A percentile compares a stretch with the other conserved stretches of the same genome.
Evolutionary conservation across 2,113 vertebrate genomes (phyloP).

Genomic region (Ursus arctos): DNA sequence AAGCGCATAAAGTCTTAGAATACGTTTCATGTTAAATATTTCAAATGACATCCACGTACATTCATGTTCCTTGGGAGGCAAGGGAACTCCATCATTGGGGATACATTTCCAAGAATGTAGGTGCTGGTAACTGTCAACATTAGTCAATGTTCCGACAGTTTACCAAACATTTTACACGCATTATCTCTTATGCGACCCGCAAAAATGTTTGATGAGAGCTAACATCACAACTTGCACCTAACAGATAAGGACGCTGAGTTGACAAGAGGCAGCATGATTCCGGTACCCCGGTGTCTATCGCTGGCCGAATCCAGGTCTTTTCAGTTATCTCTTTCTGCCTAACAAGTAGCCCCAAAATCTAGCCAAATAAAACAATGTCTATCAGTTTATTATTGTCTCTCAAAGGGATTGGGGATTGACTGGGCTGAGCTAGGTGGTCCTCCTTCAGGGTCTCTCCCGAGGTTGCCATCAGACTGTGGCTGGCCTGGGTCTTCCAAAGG

Average conservation of each 20-base stretch:
- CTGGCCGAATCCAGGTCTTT: neutral
- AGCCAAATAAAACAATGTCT: neutral
- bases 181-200: neutral
- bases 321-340: neutral
- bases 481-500: neutral
- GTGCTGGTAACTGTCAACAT: neutral
- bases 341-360: neutral
- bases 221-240: neutral
- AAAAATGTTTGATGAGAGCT: neutral
- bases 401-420: too few species aligned
- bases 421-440: neutral
- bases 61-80: neutral
- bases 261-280: neutral
- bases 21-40: neutral
- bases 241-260: neutral
- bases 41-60: neutral
- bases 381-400: neutral
- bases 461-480: neutral
- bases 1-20: neutral
- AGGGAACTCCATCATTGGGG: neutral
- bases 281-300: neutral
- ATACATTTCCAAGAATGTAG: neutral
- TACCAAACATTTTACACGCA: rapidly evolving
- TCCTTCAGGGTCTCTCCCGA: neutral
- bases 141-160: neutral